A percentile compares a stretch with the other conserved stretches of the same genome.
phyloP scores from a whole-genome alignment of 2,888 invertebrate genomes.

The Lithophane socia region DNA sequence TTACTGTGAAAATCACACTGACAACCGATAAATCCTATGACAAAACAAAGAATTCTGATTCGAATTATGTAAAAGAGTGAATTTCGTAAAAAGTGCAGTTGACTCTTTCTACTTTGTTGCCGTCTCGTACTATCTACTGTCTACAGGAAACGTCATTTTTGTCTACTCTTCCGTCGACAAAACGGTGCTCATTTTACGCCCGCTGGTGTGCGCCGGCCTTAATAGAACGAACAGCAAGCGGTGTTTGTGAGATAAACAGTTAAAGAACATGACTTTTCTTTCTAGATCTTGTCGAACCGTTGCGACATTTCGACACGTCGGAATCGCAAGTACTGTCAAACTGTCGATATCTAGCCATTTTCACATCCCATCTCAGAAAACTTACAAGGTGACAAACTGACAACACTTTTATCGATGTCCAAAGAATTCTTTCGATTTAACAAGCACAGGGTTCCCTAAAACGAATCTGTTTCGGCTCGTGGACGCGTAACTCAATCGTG shows the following conservation, averaged over 20 bases:
- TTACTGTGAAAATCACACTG: too few relatives aligned
- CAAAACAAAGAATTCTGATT: too few relatives aligned
- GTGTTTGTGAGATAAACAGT: not conserved
- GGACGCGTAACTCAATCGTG: constrained; percentile 59
- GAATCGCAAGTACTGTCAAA: not conserved
- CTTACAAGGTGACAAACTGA: constrained; percentile 19
- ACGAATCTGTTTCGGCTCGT: constrained; percentile 51
- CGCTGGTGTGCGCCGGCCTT: too few relatives aligned
- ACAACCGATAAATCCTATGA: too few relatives aligned
- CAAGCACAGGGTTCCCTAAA: constrained; percentile 47
- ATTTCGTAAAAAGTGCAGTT: too few relatives aligned
- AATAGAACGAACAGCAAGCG: not conserved
- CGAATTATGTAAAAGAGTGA: too few relatives aligned
- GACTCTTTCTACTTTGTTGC: too few relatives aligned
- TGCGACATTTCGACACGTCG: not conserved
- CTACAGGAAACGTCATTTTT: too few relatives aligned
- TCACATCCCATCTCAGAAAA: constrained; percentile 13
- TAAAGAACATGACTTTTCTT: not conserved
- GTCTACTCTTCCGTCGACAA: too few relatives aligned
- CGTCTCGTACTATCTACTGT: too few relatives aligned
- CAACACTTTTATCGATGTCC: constrained; percentile 33
- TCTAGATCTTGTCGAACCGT: not conserved
- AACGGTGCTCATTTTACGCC: too few relatives aligned
- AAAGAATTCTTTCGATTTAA: constrained; percentile 47
- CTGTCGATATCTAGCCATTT: constrained; percentile 12